These are phyloP conservation scores for Bimastos eiseni DNA, from an alignment of 2,888 invertebrate genomes.

Conservation along the genomic window DNA sequence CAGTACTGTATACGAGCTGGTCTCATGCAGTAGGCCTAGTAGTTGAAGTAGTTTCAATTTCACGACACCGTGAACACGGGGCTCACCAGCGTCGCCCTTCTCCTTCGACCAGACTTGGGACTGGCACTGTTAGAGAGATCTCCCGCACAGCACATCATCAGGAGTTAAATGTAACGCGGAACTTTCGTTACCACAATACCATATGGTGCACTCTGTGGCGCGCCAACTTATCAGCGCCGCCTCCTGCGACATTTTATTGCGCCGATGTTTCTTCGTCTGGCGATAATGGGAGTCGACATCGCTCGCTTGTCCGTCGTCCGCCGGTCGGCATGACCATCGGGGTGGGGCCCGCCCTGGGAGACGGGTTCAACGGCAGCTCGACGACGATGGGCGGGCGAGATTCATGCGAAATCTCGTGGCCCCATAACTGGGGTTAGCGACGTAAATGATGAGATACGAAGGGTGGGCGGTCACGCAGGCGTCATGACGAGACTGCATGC, in stretches of 20 bases:
- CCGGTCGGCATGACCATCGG: too few relatives aligned
- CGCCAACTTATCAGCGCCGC: neutral
- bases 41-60: too few relatives aligned
- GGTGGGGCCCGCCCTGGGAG: neutral
- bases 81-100: too few relatives aligned
- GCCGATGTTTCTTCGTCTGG: constrained; percentile 9
- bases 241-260: neutral
- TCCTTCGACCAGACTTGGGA: too few relatives aligned
- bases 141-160: neutral
- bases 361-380: neutral
- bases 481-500: neutral
- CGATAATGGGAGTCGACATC: neutral
- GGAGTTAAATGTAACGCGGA: neutral
- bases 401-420: neutral
- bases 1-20: too few relatives aligned
- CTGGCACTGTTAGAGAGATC: too few relatives aligned
- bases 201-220: neutral
- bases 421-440: constrained; percentile 4
- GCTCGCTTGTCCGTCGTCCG: neutral
- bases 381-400: neutral
- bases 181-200: neutral
- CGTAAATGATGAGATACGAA: neutral
- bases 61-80: too few relatives aligned
- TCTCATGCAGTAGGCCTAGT: too few relatives aligned
- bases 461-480: neutral